These are phyloP conservation scores for Odontophorus gujanensis DNA, from an alignment of 2,113 vertebrate species.

Conservation along the genomic window DNA sequence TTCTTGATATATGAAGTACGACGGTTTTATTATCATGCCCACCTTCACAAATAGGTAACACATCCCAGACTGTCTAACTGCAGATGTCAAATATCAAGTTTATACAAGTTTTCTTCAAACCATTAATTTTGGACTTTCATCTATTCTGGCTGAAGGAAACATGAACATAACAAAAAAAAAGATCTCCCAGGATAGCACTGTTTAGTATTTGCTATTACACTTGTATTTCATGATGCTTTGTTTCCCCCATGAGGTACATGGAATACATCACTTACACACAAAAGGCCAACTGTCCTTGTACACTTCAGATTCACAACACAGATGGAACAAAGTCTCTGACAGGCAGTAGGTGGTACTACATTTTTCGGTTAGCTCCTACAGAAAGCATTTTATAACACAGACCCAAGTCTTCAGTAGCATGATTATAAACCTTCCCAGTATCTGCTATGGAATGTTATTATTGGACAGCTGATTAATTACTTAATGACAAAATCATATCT, in stretches of 20 bases:
- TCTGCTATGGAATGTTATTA: background rate
- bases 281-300: background rate
- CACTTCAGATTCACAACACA: background rate
- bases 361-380: background rate
- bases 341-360: background rate
- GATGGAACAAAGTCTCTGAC: background rate
- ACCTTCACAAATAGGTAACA: background rate
- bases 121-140: background rate
- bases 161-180: background rate
- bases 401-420: background rate
- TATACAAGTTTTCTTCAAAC: background rate
- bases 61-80: background rate
- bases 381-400: background rate
- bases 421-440: background rate
- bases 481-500: background rate
- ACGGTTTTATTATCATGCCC: background rate
- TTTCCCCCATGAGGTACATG: background rate
- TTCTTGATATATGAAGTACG: fast-evolving
- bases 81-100: background rate
- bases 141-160: background rate
- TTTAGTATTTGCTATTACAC: background rate
- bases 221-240: background rate
- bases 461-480: background rate
- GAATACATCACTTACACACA: background rate
- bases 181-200: background rate